Evolutionary conservation across 2,797 vertebrate species (phyloP), one percentile per base, ranked within the genome.

Genomic region (Tadarida brasiliensis): DNA sequence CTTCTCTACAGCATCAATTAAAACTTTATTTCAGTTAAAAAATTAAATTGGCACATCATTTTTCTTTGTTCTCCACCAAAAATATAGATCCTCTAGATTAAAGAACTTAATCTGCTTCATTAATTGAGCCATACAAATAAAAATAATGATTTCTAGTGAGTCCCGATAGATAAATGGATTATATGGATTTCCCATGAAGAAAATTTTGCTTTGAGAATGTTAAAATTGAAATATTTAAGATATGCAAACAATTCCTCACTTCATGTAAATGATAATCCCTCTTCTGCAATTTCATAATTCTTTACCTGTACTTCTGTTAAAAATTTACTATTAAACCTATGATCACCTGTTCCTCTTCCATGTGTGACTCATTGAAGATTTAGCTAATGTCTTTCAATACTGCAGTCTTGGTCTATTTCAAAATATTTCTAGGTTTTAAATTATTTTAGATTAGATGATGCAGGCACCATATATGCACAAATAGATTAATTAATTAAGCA

Each of bases 11-110:
- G 7, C 6, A 15, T 33, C 90, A 87, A 33, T 7, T 76, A n/a
- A 90, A 91, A 77, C 35, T 80, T 24, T 70, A 81, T 54, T 92
- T 56, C 30, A 54, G 17, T 65, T 91, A 80, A 84, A 80, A 87
- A 17, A 28, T 49, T 65, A 44, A 73, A 74, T 24, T 70, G 30
- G 14, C 2, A 74, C 5, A 56, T 39, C 2, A 26, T 47, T 89
- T 80, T 89, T 70, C 3, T 30, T 91, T 93, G 61, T 73, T 67
- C 7, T 86, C 15, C 70, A 91, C 5, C 11, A 44, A 81, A 84
- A 87, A 71, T 24, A 56, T 3, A 86, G 20, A 77, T 24, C 3
- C 67, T 59, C 56, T 89, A 51, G 49, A 44, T 74, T 93, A 82
- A 30, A 59, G 28, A 91, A 68, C 67, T 65, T 28, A 85, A 51